Evolutionary conservation across 2,888 invertebrate species (phyloP).

Genomic region (Tipula unca): DNA sequence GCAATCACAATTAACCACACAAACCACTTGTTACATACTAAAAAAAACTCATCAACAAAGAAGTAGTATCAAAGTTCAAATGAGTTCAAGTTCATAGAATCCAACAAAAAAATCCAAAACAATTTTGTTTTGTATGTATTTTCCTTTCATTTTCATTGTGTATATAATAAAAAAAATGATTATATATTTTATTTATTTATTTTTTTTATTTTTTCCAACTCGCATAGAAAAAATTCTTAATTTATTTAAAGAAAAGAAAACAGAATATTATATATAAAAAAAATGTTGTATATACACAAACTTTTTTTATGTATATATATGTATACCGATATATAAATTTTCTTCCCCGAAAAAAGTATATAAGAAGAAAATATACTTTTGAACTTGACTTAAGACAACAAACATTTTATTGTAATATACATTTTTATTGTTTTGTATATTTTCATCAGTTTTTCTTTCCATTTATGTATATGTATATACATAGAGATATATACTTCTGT

Average conservation of each 20-base stretch:
- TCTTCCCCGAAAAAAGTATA: slow-evolving; percentile 9
- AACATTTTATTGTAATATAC: slow-evolving; percentile 16
- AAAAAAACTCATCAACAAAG: slow-evolving; percentile 1
- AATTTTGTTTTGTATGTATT: not conserved
- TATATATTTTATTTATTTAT: slow-evolving; percentile 14
- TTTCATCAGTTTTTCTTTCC: not conserved
- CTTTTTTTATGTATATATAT: slow-evolving; percentile 14
- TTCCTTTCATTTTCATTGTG: not conserved
- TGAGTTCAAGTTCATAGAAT: slow-evolving; percentile 16
- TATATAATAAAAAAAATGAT: slow-evolving; percentile 14
- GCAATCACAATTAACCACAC: not conserved
- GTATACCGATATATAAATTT: not conserved
- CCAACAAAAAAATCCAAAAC: not conserved
- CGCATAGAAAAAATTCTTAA: slow-evolving; percentile 17
- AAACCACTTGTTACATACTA: slow-evolving; percentile 2
- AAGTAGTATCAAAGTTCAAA: slow-evolving; percentile 9
- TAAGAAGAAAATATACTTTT: slow-evolving; percentile 16
- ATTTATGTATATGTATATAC: not conserved
- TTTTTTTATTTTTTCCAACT: not conserved
- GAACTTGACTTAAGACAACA: slow-evolving; percentile 19
- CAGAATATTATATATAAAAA: not conserved
- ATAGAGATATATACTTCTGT: not conserved
- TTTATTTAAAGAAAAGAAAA: slow-evolving; percentile 19
- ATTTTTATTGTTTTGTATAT: slow-evolving; percentile 8
- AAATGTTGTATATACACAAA: not conserved